Conservation (phyloP, 1,140 invertebrate species). For the Aradophagus sp. region DNA sequence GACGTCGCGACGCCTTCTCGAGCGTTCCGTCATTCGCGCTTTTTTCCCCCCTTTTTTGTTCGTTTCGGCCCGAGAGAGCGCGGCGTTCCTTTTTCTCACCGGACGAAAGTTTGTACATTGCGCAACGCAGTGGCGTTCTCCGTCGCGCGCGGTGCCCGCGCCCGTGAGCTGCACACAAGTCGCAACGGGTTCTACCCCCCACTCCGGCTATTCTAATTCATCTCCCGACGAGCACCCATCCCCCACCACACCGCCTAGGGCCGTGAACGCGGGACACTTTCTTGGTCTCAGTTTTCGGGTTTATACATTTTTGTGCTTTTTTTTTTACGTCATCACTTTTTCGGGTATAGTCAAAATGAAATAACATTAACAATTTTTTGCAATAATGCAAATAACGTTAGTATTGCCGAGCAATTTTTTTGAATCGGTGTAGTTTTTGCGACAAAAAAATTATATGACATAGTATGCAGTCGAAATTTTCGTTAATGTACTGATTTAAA, state of each 20-base stretch:
- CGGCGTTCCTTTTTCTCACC: conserved; percentile 51
- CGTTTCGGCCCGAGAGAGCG: conserved; percentile 24
- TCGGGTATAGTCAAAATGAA: no score
- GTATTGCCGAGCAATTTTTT: no score
- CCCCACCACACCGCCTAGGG: background rate
- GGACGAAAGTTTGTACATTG: conserved; percentile 68
- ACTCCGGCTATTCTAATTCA: conserved; percentile 33
- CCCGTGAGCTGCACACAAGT: conserved; percentile 49
- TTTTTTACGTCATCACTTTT: no score
- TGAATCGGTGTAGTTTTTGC: no score
- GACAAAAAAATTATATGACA: no score
- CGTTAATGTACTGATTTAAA: no score
- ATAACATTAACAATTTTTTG: no score
- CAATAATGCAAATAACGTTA: no score
- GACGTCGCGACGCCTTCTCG: background rate
- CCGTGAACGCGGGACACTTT: no score
- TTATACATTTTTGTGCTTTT: no score
- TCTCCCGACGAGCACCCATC: conserved; percentile 12
- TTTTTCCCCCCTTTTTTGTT: conserved; percentile 23
- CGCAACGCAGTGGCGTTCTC: conserved; percentile 65
- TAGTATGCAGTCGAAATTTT: no score
- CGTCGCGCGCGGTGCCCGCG: conserved; percentile 42
- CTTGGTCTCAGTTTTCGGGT: no score
- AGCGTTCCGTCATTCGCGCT: background rate
- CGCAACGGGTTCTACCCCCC: conserved; percentile 57